Evolutionary conservation across 2,113 vertebrate species (phyloP).

Genomic region (Megalops atlanticus): DNA sequence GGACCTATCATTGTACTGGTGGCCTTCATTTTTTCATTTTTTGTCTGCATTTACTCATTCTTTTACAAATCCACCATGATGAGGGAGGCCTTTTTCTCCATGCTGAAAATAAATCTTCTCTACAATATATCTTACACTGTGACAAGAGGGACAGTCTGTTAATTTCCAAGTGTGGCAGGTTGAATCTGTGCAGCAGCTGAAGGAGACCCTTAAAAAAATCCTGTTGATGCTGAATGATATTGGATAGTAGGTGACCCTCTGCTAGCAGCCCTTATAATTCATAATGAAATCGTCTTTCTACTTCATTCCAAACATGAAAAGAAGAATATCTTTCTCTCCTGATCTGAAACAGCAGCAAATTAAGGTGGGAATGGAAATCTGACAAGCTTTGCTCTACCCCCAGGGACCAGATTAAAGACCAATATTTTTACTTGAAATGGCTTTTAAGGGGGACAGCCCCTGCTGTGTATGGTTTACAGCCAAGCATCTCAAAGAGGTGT

Average conservation of each 20-base stretch:
- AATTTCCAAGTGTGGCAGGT: neutral
- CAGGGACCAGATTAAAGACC: neutral
- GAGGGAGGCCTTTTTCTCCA: neutral
- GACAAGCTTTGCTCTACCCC: neutral
- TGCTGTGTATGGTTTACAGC: constrained; percentile 25
- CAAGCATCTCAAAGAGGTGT: constrained; percentile 54
- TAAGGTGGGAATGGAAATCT: neutral
- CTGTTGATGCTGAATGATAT: neutral
- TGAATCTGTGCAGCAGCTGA: neutral
- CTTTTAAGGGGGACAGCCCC: neutral
- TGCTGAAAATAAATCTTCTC: neutral
- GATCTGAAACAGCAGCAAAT: neutral
- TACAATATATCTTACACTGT: neutral
- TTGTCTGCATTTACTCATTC: neutral
- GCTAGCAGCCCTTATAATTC: neutral
- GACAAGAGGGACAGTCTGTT: neutral
- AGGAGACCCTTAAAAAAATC: neutral
- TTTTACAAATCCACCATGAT: neutral
- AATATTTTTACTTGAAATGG: neutral
- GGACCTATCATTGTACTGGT: no score
- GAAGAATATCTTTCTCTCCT: neutral
- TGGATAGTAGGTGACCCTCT: neutral
- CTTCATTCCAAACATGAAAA: neutral
- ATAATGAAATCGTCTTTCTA: neutral
- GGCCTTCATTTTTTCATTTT: no score